A percentile compares a stretch with the other conserved stretches of the same genome.
Conservation (phyloP, 2,888 invertebrate species). For the Lydus trimaculatus region DNA sequence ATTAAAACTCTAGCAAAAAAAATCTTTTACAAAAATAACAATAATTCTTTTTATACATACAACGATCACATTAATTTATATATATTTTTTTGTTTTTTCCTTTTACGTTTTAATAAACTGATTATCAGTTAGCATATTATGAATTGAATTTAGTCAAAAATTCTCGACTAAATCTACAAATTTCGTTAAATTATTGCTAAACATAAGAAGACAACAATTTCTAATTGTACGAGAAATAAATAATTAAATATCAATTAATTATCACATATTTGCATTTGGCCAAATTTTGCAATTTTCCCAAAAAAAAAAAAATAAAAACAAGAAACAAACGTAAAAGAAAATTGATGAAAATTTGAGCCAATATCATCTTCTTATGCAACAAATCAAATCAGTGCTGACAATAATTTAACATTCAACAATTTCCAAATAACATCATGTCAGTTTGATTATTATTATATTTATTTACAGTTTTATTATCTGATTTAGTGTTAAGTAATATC, state of each 20-base stretch:
- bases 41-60: slow-evolving; percentile 33
- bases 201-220: slow-evolving; percentile 28
- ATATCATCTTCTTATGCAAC: slow-evolving; percentile 29
- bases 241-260: background rate
- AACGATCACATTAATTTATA: slow-evolving; percentile 48
- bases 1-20: slow-evolving; percentile 22
- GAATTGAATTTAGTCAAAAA: slow-evolving; percentile 19
- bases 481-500: slow-evolving; percentile 24
- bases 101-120: slow-evolving; percentile 39
- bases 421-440: slow-evolving; percentile 24
- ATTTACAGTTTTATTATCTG: slow-evolving; percentile 15
- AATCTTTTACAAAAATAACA: slow-evolving; percentile 41
- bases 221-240: background rate
- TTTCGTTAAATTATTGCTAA: slow-evolving; percentile 30
- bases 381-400: slow-evolving; percentile 32
- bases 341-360: background rate
- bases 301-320: background rate
- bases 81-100: slow-evolving; percentile 33
- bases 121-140: slow-evolving; percentile 52
- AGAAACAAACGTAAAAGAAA: background rate
- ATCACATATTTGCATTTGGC: slow-evolving; percentile 7
- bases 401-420: slow-evolving; percentile 34
- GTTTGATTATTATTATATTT: slow-evolving; percentile 6
- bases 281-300: background rate
- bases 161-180: background rate